phyloP scores from a whole-genome alignment of 2,797 vertebrate genomes.

The Coreius guichenoti region DNA sequence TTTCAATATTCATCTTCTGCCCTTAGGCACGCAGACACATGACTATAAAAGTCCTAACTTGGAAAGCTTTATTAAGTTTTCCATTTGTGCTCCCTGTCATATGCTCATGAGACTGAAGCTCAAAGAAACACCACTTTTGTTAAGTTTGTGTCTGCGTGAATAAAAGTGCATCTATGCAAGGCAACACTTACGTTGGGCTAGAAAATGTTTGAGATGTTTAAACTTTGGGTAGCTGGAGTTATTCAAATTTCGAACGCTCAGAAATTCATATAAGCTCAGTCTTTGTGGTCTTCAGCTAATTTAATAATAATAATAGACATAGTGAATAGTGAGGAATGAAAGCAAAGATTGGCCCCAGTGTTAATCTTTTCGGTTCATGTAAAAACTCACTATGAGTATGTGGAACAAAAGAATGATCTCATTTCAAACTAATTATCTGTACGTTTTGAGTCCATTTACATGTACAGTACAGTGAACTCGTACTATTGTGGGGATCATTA shows the following conservation, averaged over 20 bases:
- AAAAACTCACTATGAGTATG: not conserved
- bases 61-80: constrained; percentile 24
- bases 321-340: not conserved
- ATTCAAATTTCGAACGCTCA: not conserved
- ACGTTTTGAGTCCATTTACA: not conserved
- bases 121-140: constrained; percentile 19
- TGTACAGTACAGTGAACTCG: not conserved
- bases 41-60: constrained; percentile 27
- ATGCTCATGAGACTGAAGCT: constrained; percentile 16
- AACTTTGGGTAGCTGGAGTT: constrained; percentile 17
- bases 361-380: not conserved
- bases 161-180: not conserved
- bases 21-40: constrained; percentile 35
- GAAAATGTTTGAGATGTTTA: constrained; percentile 9
- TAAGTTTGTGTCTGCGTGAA: constrained; percentile 26
- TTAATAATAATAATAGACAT: not conserved
- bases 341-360: not conserved
- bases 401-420: no score
- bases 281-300: constrained; percentile 13
- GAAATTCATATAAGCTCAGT: constrained; percentile 2
- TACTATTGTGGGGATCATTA: not conserved
- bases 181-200: constrained; percentile 6
- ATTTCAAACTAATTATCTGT: constrained; percentile 1
- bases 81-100: not conserved
- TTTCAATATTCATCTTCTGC: constrained; percentile 11